Evolutionary conservation across 30 jellyfish, hydroid and myxozoan species (phyloP).

Genomic region (Turritopsis rubra): DNA sequence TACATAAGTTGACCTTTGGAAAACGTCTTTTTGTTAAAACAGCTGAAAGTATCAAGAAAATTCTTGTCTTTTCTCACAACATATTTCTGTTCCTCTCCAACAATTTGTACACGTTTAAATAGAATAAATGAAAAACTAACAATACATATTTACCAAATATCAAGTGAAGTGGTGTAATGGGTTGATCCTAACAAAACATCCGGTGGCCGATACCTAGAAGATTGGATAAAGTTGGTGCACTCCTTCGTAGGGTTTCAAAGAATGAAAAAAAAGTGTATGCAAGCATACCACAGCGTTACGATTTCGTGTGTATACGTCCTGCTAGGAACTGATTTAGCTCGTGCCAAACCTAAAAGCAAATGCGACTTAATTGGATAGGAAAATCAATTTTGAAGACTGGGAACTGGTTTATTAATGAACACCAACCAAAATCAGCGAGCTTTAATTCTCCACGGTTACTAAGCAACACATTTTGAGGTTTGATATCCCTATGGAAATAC

Average conservation of each 20-base stretch:
- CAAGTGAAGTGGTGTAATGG: slow-evolving; percentile 77
- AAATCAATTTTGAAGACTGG: neutral
- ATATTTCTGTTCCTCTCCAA: too few species aligned
- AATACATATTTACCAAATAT: slow-evolving; percentile 70
- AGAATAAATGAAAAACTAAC: too few species aligned
- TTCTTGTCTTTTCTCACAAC: too few species aligned
- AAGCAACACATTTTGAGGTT: slow-evolving; percentile 88
- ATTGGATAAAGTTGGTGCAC: neutral
- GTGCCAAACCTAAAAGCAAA: slow-evolving; percentile 70
- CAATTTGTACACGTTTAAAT: too few species aligned
- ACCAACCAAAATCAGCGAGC: slow-evolving; percentile 93
- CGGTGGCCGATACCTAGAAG: slow-evolving; percentile 88
- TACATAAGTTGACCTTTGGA: too few species aligned
- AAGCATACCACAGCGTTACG: slow-evolving; percentile 87
- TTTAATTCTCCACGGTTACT: slow-evolving; percentile 91
- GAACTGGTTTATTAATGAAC: neutral
- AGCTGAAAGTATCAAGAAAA: too few species aligned
- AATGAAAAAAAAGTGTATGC: neutral
- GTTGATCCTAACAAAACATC: slow-evolving; percentile 89
- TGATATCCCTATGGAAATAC: slow-evolving; percentile 55
- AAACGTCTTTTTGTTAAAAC: too few species aligned
- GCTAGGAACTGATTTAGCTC: slow-evolving; percentile 96
- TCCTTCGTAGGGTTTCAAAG: neutral
- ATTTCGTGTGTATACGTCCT: slow-evolving; percentile 86
- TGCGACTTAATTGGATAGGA: neutral